Evolutionary conservation across 2,113 vertebrate genomes (phyloP), one percentile per base, ranked within the genome.

Genomic region (Gobius niger): DNA sequence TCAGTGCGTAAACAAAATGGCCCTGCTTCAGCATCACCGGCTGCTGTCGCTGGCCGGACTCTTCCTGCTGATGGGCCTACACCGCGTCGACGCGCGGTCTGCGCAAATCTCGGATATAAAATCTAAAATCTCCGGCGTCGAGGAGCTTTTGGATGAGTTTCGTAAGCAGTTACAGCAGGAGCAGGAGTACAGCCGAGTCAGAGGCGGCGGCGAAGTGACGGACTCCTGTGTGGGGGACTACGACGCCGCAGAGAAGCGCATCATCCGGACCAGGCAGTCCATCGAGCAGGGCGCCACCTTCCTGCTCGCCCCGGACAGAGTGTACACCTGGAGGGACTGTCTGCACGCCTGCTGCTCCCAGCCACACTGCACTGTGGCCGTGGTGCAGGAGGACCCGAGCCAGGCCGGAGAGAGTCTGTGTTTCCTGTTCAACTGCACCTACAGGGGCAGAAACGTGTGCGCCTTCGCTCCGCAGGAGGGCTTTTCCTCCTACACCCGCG

Each of bases 251-350:
- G 83, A 85, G 72, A 93, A 94, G 85, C 90, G 93, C 88, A 97
- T 98, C 93, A 98, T 98, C 88, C 94, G 95, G 78, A 92, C 96
- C 77, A 93, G 87, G 91, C 95, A 93, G 88, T 98, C 96, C 67
- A 91, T 97, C 64, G 94, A 94, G 70, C 94, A 93, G 40, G 96
- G 96, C 8, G 96, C 96, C 86, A 83, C 89, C 63, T 97, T 96
- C 91, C 90, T 98, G 63, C 80, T 92, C 50, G 93, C 93, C 0
- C 96, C 96, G 57, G 85, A 75, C n/a, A 67, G 77, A 6, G 93
- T 93, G 85, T 85, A 80, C 80, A 93, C 89, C 85, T 93, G 94
- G 93, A 88, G 84, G 80, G 94, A 95, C 82, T 98, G 96, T 63
- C 87, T 96, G 81, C 93, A 93, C 81, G 93, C 93, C 79, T 98